phyloP scores from a whole-genome alignment of 2,888 invertebrate genomes.

The Rapana venosa region DNA sequence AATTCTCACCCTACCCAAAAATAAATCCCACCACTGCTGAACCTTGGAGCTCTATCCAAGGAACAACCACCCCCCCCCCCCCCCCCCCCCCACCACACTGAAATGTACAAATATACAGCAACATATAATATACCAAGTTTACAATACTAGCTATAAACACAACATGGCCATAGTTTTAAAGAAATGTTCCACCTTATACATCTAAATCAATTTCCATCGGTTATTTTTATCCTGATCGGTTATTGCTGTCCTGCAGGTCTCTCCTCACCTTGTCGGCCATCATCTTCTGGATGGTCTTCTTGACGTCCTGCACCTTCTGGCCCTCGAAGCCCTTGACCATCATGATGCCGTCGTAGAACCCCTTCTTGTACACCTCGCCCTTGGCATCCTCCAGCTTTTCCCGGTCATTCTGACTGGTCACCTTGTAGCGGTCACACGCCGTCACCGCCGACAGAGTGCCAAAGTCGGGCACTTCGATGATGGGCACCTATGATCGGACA shows the following conservation, averaged over 20 bases:
- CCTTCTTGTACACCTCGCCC: constrained; percentile 95
- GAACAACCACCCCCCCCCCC: no score
- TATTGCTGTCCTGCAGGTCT: no score
- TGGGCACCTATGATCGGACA: constrained; percentile 83
- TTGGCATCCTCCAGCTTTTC: constrained; percentile 96
- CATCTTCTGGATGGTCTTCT: constrained; percentile 90
- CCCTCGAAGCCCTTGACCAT: constrained; percentile 93
- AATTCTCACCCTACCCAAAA: no score
- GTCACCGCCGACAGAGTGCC: constrained; percentile 91
- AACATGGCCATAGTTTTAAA: no score
- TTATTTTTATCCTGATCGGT: not conserved
- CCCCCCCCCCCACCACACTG: no score
- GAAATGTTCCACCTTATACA: no score
- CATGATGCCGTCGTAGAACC: constrained; percentile 90
- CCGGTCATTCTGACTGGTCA: constrained; percentile 98
- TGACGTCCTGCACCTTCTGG: constrained; percentile 94
- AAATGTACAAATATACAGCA: no score
- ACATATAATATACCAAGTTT: no score
- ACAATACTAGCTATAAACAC: no score
- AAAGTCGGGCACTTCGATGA: constrained; percentile 93
- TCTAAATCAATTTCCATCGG: not conserved
- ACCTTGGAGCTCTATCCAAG: no score
- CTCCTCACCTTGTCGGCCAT: constrained; percentile 83
- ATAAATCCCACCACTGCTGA: no score
- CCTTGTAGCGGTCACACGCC: constrained; percentile 92